Base-by-base conservation (phyloP, 2,888 invertebrate genomes). In the Apamea monoglypha region DNA sequence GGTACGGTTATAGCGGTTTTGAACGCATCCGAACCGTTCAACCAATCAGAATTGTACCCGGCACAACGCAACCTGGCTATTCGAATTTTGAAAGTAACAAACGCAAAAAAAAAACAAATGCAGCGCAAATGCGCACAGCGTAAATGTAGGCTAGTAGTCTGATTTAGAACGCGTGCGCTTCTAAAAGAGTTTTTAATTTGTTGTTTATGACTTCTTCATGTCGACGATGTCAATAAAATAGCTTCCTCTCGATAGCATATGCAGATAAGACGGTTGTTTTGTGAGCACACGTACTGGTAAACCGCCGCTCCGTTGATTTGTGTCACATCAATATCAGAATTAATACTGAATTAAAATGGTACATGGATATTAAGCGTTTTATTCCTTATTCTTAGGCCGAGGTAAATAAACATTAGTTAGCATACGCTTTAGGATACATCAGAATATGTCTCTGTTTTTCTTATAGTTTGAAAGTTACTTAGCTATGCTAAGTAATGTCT, bases 301-400 rank as follows among this genome's bases (percentile, higher is more conserved):
- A 90, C 94, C 95, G 94, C 94, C 93, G 87, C 81, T 90, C 90
- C 89, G 91, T 93, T 92, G 90, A 91, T 91, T 92, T 92, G 91
- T 93, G 92, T 94, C 94, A 92, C 90, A 92, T 92, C 90, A 92
- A 94, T 94, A 94, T 93, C 92, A 91, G 91, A 91, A 92, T 92
- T 92, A 91, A 93, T 94, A 92, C 93, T 92, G 92, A 92, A 95
- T 92, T 93, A 94, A 94, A 94, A 92, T 94, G 94, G 94, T 95
- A 94, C 93, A 93, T 95, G 93, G 92, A 93, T 88, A 87, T 73
- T 59, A 40, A 7, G 83, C 75, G 87, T 94, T 94, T 94, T 88
- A 92, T 93, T 94, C 2, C 2, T 67, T 3, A 14, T 25, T 36
- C 25, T 40, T 61, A n/a, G 12, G 59, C n/a, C n/a, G 18, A 59